Evolutionary conservation across 2,888 invertebrate species (phyloP).

Genomic region (Pseudococcus jackbeardsleyi): DNA sequence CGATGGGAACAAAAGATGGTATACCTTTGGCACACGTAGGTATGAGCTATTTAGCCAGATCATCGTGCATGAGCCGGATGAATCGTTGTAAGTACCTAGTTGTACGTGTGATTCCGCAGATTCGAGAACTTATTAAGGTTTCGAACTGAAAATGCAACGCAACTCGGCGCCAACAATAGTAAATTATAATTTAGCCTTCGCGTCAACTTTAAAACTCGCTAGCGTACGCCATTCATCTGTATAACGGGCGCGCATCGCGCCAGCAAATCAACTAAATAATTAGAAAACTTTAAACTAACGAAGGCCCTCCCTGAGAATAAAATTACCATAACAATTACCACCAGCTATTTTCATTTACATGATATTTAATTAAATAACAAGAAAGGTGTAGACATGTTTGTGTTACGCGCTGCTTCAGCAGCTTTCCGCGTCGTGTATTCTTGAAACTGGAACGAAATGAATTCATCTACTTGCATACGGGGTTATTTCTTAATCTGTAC

Average conservation of each 20-base stretch:
- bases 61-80: background rate
- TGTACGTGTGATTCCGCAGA: background rate
- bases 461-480: constrained; percentile 21
- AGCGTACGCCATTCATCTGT: constrained; percentile 29
- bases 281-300: constrained; percentile 53
- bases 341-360: constrained; percentile 56
- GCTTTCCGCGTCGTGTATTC: constrained; percentile 5
- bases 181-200: constrained; percentile 53
- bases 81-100: background rate
- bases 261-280: constrained; percentile 53
- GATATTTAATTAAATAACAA: constrained; percentile 62
- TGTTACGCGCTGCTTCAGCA: background rate
- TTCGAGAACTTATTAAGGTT: constrained; percentile 36
- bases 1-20: background rate
- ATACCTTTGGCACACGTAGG: too few species aligned
- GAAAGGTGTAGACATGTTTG: constrained; percentile 54
- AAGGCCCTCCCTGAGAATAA: constrained; percentile 46
- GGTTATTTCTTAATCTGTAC: constrained; percentile 50
- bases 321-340: constrained; percentile 62
- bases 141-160: constrained; percentile 37
- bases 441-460: constrained; percentile 43
- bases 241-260: constrained; percentile 9
- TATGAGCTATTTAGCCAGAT: background rate
- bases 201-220: constrained; percentile 26
- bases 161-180: constrained; percentile 1